A percentile compares a stretch with the other conserved stretches of the same genome.
Conservation (phyloP, 2,888 invertebrate genomes). For the Tigriopus californicus region DNA sequence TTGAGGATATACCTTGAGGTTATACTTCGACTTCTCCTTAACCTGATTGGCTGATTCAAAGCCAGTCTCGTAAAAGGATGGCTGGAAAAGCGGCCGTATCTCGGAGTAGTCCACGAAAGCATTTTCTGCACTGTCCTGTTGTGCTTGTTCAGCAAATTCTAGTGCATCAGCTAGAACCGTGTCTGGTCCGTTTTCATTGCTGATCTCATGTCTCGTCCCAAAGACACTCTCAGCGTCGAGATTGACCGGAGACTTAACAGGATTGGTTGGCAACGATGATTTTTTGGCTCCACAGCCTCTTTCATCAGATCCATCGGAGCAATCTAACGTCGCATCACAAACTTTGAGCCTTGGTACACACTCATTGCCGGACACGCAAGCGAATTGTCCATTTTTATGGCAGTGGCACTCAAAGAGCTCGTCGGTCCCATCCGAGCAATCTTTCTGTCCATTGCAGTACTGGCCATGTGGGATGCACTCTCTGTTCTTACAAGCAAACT, state of each 20-base stretch:
- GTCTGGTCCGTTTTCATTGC: too few species aligned
- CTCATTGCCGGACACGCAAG: conserved; percentile 26
- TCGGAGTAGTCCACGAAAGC: too few species aligned
- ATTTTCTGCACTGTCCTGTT: not conserved
- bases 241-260: not conserved
- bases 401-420: not conserved
- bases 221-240: too few species aligned
- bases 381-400: conserved; percentile 24
- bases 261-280: not conserved
- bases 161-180: not conserved
- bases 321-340: conserved; percentile 32
- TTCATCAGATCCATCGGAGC: conserved; percentile 28
- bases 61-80: not conserved
- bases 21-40: not conserved
- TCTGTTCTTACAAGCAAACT: conserved; percentile 20
- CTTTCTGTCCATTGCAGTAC: conserved; percentile 44
- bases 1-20: conserved; percentile 5
- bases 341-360: conserved; percentile 29
- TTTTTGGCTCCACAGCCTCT: not conserved
- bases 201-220: too few species aligned
- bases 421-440: conserved; percentile 29
- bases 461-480: conserved; percentile 41
- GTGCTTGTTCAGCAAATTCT: not conserved
- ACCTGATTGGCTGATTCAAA: conserved; percentile 6
- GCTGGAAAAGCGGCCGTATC: not conserved